phyloP scores from a whole-genome alignment of 2,888 invertebrate genomes.

The Julus scandinavius region DNA sequence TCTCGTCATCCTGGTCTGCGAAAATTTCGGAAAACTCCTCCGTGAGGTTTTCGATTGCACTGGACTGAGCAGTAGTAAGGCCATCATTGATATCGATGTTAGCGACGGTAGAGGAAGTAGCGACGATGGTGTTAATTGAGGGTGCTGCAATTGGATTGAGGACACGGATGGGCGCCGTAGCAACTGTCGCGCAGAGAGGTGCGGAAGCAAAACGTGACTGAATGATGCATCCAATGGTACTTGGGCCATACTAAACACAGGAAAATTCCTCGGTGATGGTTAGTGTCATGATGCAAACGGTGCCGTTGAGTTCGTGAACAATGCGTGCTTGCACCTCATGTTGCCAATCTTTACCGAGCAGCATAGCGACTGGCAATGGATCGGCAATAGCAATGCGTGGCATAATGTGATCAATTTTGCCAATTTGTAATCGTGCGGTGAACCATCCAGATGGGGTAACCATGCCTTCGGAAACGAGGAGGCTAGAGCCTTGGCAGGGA shows the following conservation, averaged over 20 bases:
- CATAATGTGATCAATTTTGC: constrained; percentile 43
- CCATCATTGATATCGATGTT: no score
- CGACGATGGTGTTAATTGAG: no score
- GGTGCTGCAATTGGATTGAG: no score
- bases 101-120: no score
- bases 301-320: not conserved
- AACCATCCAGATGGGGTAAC: constrained; percentile 40
- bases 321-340: constrained; percentile 46
- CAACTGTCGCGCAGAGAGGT: no score
- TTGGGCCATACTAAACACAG: not conserved
- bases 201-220: no score
- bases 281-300: constrained; percentile 44
- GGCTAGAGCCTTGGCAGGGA: not conserved
- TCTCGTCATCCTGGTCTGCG: not conserved
- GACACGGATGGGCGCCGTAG: no score
- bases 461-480: not conserved
- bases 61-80: no score
- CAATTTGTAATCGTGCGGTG: not conserved
- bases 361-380: constrained; percentile 26
- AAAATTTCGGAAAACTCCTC: not conserved
- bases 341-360: constrained; percentile 51
- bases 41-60: no score
- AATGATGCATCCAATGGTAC: no score
- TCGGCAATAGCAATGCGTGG: constrained; percentile 15
- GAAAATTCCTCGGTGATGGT: not conserved